Base-by-base conservation (phyloP, 1,140 invertebrate species). In the Drosophila burlai region DNA sequence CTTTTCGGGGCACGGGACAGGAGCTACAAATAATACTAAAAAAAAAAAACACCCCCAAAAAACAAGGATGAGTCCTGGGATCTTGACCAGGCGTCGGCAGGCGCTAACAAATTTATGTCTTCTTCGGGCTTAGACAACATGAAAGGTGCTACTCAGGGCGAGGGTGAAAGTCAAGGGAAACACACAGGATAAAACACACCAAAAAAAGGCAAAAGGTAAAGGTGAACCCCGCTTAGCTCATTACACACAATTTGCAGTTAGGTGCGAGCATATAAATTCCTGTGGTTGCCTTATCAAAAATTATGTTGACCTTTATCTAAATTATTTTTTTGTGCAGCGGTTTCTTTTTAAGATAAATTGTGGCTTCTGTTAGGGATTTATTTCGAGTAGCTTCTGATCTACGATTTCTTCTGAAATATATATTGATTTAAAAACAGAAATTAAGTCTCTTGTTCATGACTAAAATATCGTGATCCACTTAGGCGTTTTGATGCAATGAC, bases 191-290 rank as follows among this genome's bases (percentile, higher is more conserved):
- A 24, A 38, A 38, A 18, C n/a, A 60, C 9, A 29, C 47, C 13
- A 45, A 42, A 16, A 11, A 81, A 54, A 49, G 10, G 69, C 54
- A 11, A 34, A 45, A 67, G 64, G 55, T 29, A 76, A 87, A 89
- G 74, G 73, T 83, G 80, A 77, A 69, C 69, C 57, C 85, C 71
- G 85, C 74, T 90, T 73, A 82, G 85, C 85, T 89, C 85, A 89
- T 89, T 90, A 90, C 85, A 90, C 87, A 86, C 87, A 90, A 90
- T 90, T 90, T 91, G 85, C 85, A 90, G 85, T 90, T 90, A 91
- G 85, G 85, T 90, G 85, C 85, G 85, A 90, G 87, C 85, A 90
- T 90, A 90, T 83, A 90, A 91, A 90, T 91, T 86, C 61, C 63
- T 67, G 52, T 59, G 62, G 63, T 24, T 9, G 29, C 65, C 74